Conservation (phyloP, 2,797 vertebrate genomes). For the Peromyscus attwateri region DNA sequence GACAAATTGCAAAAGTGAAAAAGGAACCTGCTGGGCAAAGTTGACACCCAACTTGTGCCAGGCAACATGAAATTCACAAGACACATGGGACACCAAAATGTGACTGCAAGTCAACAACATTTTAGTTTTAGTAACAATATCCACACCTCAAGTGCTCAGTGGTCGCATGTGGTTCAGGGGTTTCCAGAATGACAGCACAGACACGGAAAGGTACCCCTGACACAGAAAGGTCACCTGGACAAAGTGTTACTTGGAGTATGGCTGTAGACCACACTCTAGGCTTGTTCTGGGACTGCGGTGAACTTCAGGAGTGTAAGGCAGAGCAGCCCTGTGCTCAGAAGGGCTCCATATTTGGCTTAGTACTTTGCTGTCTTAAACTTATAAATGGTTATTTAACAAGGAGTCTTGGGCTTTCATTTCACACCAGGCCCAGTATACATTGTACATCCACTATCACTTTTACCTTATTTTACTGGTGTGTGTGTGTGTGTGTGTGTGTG, state of each 20-base stretch:
- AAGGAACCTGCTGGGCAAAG: background rate
- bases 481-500: background rate
- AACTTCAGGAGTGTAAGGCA: fast-evolving
- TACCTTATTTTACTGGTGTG: background rate
- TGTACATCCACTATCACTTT: background rate
- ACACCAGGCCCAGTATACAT: background rate
- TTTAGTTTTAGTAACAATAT: background rate
- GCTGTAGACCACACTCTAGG: background rate
- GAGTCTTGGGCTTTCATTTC: background rate
- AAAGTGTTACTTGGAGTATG: background rate
- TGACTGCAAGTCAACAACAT: constrained; percentile 6
- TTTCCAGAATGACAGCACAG: background rate
- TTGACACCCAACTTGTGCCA: background rate
- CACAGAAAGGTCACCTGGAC: background rate
- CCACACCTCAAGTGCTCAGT: background rate
- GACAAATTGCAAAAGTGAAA: background rate
- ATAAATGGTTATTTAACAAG: background rate
- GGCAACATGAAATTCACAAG: background rate
- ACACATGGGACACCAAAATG: background rate
- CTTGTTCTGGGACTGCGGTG: fast-evolving
- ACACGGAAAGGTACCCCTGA: background rate
- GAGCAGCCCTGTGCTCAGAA: background rate
- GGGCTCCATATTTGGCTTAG: background rate
- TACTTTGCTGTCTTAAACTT: background rate
- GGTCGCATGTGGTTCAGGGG: background rate